Evolutionary conservation across 2,888 invertebrate genomes (phyloP).

Genomic region (Apoda limacodes): DNA sequence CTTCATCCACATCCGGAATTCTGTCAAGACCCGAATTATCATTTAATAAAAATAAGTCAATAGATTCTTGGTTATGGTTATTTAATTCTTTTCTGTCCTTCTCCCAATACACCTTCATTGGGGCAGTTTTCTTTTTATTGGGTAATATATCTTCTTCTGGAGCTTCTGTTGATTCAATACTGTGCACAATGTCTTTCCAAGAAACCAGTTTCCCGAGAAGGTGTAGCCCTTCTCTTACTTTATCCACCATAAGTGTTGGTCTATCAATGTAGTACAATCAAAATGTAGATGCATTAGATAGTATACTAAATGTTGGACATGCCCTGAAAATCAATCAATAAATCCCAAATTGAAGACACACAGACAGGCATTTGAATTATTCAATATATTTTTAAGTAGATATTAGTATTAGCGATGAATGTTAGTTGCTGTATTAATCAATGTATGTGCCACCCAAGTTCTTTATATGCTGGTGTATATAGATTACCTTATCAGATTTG

Average conservation of each 20-base stretch:
- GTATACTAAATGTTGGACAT: slow-evolving; percentile 53
- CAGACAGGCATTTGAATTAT: no score
- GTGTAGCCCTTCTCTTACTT: slow-evolving; percentile 53
- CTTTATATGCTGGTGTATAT: slow-evolving; percentile 32
- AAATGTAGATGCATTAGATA: slow-evolving; percentile 49
- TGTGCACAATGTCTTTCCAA: slow-evolving; percentile 30
- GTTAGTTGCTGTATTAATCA: slow-evolving; percentile 32
- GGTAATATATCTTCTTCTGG: slow-evolving; percentile 22
- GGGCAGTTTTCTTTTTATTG: slow-evolving; percentile 31
- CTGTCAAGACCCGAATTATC: slow-evolving; percentile 42
- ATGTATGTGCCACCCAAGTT: slow-evolving; percentile 32
- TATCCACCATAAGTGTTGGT: slow-evolving; percentile 58
- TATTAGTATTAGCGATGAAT: slow-evolving; percentile 31
- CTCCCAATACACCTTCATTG: slow-evolving; percentile 63
- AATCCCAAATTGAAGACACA: slow-evolving; percentile 67
- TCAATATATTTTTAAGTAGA: no score
- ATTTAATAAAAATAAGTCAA: slow-evolving; percentile 51
- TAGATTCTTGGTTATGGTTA: slow-evolving; percentile 43
- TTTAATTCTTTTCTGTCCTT: slow-evolving; percentile 41
- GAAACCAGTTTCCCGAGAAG: slow-evolving; percentile 46
- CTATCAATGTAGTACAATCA: slow-evolving; percentile 46
- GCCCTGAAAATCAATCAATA: slow-evolving; percentile 69
- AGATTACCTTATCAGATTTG: slow-evolving; percentile 45
- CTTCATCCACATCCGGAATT: slow-evolving; percentile 52
- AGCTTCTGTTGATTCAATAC: slow-evolving; percentile 31